Conservation (phyloP, 2,797 vertebrate genomes). For the Channa striata region DNA sequence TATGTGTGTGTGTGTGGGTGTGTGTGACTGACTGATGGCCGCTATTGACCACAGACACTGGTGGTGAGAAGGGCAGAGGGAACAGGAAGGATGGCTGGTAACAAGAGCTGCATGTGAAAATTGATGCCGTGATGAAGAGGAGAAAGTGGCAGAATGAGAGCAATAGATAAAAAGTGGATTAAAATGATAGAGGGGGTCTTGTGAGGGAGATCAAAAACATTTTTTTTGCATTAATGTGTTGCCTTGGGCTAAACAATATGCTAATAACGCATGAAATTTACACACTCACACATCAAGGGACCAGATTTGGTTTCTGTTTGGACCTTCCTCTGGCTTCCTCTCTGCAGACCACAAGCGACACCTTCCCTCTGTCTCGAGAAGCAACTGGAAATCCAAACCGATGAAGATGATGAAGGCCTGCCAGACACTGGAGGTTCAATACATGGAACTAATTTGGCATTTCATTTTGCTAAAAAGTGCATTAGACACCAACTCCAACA, state of each 20-base stretch:
- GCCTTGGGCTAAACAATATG: constrained; percentile 32
- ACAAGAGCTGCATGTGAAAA: constrained; percentile 35
- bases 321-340: constrained; percentile 37
- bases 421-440: constrained; percentile 13
- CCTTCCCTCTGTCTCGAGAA: constrained; percentile 13
- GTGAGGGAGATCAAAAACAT: constrained; percentile 39
- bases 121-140: constrained; percentile 9
- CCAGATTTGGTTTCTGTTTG: constrained; percentile 12
- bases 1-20: background rate
- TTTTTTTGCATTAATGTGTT: constrained; percentile 28
- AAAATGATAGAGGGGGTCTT: background rate
- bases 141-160: constrained; percentile 2
- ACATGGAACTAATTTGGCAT: constrained; percentile 8
- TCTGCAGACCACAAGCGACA: constrained; percentile 27
- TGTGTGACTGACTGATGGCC: constrained; percentile 8
- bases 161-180: constrained; percentile 21
- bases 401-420: constrained; percentile 18
- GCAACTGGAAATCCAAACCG: constrained; percentile 8
- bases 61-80: constrained; percentile 17
- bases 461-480: constrained; percentile 12
- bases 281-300: constrained; percentile 8
- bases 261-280: constrained; percentile 28
- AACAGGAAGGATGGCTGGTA: constrained; percentile 23
- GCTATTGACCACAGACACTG: constrained; percentile 9
- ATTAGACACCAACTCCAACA: too few relatives aligned